These are phyloP conservation scores for Leucozona laternaria DNA, from an alignment of 2,888 invertebrate genomes.

Conservation along the genomic window DNA sequence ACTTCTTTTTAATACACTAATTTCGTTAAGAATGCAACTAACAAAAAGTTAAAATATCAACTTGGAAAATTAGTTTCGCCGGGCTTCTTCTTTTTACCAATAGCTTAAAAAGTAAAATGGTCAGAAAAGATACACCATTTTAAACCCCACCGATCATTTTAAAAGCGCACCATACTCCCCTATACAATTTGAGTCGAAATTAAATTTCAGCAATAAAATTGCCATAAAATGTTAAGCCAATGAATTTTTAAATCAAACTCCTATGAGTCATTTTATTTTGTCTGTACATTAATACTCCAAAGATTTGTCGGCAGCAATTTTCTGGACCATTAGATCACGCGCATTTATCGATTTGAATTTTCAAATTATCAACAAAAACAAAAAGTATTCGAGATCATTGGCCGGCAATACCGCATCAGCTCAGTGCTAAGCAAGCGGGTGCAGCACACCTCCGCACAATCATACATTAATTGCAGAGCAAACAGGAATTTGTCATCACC, in stretches of 20 bases:
- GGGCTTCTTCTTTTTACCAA: no score
- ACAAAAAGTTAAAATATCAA: no score
- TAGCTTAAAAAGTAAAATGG: no score
- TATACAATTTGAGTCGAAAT: conserved; percentile 17
- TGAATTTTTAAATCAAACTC: conserved; percentile 42
- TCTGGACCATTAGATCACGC: not conserved
- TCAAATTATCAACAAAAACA: not conserved
- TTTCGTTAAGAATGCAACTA: no score
- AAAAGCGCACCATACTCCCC: not conserved
- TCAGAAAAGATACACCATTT: no score
- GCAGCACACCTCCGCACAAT: conserved; percentile 61
- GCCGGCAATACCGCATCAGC: conserved; percentile 54
- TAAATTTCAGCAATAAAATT: conserved; percentile 58
- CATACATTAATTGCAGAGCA: conserved; percentile 71
- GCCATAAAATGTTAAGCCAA: conserved; percentile 38
- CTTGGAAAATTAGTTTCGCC: no score
- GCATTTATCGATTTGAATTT: not conserved
- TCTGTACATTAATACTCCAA: not conserved
- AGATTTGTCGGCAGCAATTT: not conserved
- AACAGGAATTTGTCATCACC: conserved; percentile 71
- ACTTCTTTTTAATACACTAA: no score
- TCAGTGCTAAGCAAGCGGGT: no score
- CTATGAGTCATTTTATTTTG: not conserved
- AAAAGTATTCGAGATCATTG: conserved; percentile 44
- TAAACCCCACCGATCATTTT: no score